Evolutionary conservation across 2,888 invertebrate genomes (phyloP).

Genomic region (Epistrophe eligans): DNA sequence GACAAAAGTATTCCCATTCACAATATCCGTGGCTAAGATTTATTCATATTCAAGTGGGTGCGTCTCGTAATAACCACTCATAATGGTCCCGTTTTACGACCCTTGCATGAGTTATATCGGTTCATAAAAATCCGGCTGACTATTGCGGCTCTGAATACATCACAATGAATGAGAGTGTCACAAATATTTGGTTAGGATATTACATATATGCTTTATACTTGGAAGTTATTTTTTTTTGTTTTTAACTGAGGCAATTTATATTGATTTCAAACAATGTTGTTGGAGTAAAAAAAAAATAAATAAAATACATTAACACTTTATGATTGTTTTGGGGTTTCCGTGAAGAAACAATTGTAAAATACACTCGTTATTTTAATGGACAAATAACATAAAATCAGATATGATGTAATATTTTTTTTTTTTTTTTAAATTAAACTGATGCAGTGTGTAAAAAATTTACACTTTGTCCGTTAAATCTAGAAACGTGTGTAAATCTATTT

Average conservation of each 20-base stretch:
- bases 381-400: neutral
- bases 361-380: neutral
- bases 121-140: constrained; percentile 37
- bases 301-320: constrained; percentile 16
- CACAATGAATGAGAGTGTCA: constrained; percentile 41
- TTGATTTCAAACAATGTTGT: constrained; percentile 1
- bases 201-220: neutral
- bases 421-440: no score
- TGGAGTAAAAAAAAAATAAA: neutral
- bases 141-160: constrained; percentile 33
- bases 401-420: neutral
- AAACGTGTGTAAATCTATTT: no score
- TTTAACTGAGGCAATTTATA: constrained; percentile 32
- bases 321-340: constrained; percentile 8
- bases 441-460: no score
- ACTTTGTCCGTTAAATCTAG: no score
- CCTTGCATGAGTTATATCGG: constrained; percentile 63
- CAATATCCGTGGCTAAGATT: constrained; percentile 67
- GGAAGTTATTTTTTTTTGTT: constrained; percentile 60
- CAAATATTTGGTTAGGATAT: constrained; percentile 33
- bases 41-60: constrained; percentile 67
- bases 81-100: constrained; percentile 69
- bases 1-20: constrained; percentile 62
- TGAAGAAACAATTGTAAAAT: neutral
- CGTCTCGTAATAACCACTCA: constrained; percentile 63